Base-by-base conservation (phyloP, 2,113 vertebrate genomes). In the Neomonachus schauinslandi region DNA sequence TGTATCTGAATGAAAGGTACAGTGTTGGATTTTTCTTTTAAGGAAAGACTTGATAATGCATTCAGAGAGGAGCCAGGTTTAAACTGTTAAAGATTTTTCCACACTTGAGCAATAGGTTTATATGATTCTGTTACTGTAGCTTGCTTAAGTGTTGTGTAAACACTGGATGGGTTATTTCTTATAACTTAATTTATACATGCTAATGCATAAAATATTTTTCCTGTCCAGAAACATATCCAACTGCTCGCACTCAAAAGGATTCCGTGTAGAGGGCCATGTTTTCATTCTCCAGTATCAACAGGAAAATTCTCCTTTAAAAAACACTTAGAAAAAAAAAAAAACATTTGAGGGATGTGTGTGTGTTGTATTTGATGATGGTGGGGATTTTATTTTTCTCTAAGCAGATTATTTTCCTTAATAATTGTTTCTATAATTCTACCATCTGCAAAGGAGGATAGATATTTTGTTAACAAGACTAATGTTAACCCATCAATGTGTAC, bases 111-210 rank as follows among this genome's bases (percentile, higher is more conserved):
- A 94, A 31, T 55, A 42, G 36, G 9, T 96, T 57, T 96, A 86
- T 84, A 36, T 65, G 61, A 28, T 87, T 96, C n/a, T 91, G 57
- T 77, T 76, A 55, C 33, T 91, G 80, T n/a, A 95, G 42, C 22
- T 92, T 95, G 9, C 72, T 92, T 42, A 96, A 79, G 46, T 74
- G 72, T 82, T 89, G 19, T 39, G 26, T 93, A 95, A 98, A 96
- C 69, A 96, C 5, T 1, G 12, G 39, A 53, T 84, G 24, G 36
- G 46, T 42, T 72, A 92, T 80, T 95, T 95, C 74, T 88, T 88
- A 94, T 77, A 93, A 93, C 10, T 89, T 87, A 95, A 89, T 92
- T 96, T 97, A 93, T 76, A 89, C 36, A 88, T 72, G 63, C 1
- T 59, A 94, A 49, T 12, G 6, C 42, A 69, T 77, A 63, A 74